Conservation (phyloP, 2,113 vertebrate species). For the Bufo bufo region DNA sequence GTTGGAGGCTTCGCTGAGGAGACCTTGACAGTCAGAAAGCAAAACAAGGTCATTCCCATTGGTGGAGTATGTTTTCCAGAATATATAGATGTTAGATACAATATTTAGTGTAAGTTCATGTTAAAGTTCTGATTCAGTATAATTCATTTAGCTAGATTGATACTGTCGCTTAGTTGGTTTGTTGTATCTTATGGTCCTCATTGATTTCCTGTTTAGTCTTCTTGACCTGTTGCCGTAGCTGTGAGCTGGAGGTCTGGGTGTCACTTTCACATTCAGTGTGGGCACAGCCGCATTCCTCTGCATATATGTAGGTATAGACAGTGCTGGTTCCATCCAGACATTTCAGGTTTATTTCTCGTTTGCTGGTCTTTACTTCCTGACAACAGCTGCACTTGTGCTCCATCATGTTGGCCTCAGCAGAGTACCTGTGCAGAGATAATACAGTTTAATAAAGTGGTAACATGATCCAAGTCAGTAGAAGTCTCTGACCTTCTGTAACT, state of each 20-base stretch:
- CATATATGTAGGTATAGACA: conserved; percentile 64
- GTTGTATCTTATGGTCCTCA: background rate
- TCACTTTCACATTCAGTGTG: conserved; percentile 51
- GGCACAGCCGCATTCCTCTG: conserved; percentile 72
- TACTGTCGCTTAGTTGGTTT: background rate
- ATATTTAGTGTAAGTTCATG: background rate
- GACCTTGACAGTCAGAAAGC: conserved; percentile 15
- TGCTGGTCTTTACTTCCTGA: conserved; percentile 67
- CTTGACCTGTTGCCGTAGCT: background rate
- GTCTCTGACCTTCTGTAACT: background rate
- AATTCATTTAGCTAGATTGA: background rate
- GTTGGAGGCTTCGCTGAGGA: conserved; percentile 16
- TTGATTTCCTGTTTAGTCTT: background rate
- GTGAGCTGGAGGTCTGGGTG: background rate
- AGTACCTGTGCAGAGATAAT: conserved; percentile 67
- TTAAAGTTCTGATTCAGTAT: conserved; percentile 22
- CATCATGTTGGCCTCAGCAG: conserved; percentile 53
- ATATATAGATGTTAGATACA: fast-evolving
- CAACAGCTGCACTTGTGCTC: conserved; percentile 70
- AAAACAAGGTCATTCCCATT: background rate
- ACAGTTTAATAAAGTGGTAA: background rate
- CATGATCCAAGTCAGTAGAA: too few relatives aligned
- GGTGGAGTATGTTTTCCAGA: conserved; percentile 34
- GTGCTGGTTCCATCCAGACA: conserved; percentile 64
- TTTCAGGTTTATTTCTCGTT: conserved; percentile 61